Evolutionary conservation across 2,888 invertebrate species (phyloP).

Genomic region (Cetonia aurata): DNA sequence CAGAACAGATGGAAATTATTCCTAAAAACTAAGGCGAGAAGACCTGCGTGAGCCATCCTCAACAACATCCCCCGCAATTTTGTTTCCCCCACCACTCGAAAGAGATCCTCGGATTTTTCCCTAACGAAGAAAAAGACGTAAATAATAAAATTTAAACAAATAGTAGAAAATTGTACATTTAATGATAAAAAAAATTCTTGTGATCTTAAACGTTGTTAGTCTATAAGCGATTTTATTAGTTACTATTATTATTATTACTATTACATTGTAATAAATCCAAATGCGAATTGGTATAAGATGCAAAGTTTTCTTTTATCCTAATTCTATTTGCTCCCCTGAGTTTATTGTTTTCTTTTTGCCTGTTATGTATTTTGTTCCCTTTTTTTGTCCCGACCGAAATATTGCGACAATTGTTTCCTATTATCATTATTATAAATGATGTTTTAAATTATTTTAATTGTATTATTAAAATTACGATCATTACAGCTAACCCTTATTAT

Average conservation of each 20-base stretch:
- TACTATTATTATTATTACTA: conserved; percentile 7
- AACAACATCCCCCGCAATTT: conserved; percentile 19
- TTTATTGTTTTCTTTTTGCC: conserved; percentile 15
- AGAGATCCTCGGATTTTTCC: conserved; percentile 19
- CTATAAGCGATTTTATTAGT: conserved; percentile 33
- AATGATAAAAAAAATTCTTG: conserved; percentile 27
- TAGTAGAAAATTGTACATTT: conserved; percentile 33
- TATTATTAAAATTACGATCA: conserved; percentile 26
- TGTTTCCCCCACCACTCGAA: conserved; percentile 18
- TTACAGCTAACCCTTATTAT: conserved; percentile 31
- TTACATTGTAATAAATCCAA: conserved; percentile 12
- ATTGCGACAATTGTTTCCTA: conserved; percentile 26
- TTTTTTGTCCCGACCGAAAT: conserved; percentile 7
- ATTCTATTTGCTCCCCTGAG: background rate
- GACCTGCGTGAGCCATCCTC: conserved; percentile 29
- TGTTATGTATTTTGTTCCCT: background rate
- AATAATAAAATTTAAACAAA: conserved; percentile 27
- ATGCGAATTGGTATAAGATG: conserved; percentile 26
- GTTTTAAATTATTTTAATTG: conserved; percentile 26
- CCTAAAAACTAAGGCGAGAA: conserved; percentile 27
- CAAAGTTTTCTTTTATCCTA: conserved; percentile 8
- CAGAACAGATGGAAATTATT: conserved; percentile 30
- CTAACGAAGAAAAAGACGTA: conserved; percentile 26
- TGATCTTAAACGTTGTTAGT: conserved; percentile 36
- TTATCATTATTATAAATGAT: conserved; percentile 22